Conservation (phyloP, 1,140 invertebrate species). For the Thrips palmi region DNA sequence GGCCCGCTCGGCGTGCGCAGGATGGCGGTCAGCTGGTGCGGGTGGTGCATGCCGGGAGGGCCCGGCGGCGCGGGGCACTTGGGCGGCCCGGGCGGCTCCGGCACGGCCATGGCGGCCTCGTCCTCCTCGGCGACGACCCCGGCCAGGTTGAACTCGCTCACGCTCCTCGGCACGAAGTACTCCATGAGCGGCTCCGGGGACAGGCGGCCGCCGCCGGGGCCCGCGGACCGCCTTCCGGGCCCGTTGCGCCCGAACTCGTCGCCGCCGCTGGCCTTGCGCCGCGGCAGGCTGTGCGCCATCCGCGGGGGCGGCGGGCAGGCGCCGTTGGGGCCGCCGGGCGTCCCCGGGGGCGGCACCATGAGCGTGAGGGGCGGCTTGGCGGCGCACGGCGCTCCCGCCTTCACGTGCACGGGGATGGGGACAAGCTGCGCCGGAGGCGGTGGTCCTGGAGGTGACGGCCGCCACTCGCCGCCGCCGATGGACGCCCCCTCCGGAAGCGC, state of each 20-base stretch:
- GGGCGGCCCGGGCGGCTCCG: too few relatives aligned
- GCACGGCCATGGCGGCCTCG: too few relatives aligned
- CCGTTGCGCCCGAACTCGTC: constrained; percentile 39
- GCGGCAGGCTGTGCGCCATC: constrained; percentile 29
- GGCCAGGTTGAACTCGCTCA: constrained; percentile 60
- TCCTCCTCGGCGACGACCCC: constrained; percentile 31
- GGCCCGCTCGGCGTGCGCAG: constrained; percentile 18
- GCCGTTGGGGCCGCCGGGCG: constrained; percentile 1
- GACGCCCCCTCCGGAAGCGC: too few relatives aligned
- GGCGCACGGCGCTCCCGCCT: too few relatives aligned
- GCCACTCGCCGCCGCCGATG: neutral
- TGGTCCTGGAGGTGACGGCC: constrained; percentile 20
- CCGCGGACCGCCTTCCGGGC: constrained; percentile 39
- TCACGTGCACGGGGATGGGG: too few relatives aligned
- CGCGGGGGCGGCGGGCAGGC: neutral
- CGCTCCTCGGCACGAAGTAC: constrained; percentile 62
- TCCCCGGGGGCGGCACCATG: neutral
- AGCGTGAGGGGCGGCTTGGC: too few relatives aligned
- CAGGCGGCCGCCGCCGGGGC: constrained; percentile 22
- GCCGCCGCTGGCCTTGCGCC: constrained; percentile 29
- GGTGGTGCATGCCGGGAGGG: constrained; percentile 21
- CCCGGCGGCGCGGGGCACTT: constrained; percentile 31
- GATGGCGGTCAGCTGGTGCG: constrained; percentile 17
- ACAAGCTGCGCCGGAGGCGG: constrained; percentile 29
- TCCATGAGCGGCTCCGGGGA: constrained; percentile 44